Conservation (phyloP, 2,888 invertebrate species). For the Eilema sororculum region DNA sequence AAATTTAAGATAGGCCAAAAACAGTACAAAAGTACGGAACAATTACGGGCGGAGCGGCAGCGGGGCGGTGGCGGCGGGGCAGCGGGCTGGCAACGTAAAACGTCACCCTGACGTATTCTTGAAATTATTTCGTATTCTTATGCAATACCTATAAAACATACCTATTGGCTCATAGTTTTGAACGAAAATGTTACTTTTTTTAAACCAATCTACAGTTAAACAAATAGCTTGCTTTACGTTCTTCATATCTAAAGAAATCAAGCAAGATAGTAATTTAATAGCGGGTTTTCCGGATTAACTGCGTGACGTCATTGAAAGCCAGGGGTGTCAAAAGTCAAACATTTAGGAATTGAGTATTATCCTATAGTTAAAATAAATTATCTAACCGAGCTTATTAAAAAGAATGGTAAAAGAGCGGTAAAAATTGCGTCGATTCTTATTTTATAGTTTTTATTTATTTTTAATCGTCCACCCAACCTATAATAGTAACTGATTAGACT, state of each 20-base stretch:
- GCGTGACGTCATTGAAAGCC: neutral
- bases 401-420: too few species aligned
- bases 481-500: too few species aligned
- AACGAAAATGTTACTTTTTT: neutral
- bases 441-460: too few species aligned
- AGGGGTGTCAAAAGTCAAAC: too few species aligned
- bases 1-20: neutral
- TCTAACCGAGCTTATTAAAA: too few species aligned
- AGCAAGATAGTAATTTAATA: neutral
- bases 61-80: neutral
- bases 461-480: too few species aligned
- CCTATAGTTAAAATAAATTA: too few species aligned
- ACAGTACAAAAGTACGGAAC: neutral
- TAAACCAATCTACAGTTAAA: neutral
- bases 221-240: neutral
- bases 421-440: too few species aligned
- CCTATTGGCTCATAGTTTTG: neutral
- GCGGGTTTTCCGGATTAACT: neutral
- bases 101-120: neutral
- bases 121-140: slow-evolving; percentile 5
- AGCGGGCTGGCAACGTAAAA: neutral
- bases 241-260: neutral
- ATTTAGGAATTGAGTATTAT: too few species aligned
- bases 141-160: slow-evolving; percentile 7
- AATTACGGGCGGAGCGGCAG: neutral